phyloP scores from a whole-genome alignment of 2,888 invertebrate species.

The Gonocerus acuteangulatus region DNA sequence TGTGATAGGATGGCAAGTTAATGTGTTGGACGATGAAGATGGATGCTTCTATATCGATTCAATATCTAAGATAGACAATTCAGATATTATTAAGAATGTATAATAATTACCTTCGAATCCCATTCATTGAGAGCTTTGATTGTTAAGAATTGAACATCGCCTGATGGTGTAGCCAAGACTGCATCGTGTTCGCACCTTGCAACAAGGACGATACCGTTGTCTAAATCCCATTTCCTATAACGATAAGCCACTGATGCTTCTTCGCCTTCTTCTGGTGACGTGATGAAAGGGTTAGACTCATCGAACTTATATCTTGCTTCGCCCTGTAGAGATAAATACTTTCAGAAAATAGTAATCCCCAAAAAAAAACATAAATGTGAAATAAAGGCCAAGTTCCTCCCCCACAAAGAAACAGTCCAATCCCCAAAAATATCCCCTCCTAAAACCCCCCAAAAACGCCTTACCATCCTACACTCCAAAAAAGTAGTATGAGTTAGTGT shows the following conservation, averaged over 20 bases:
- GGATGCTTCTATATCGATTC: too few relatives aligned
- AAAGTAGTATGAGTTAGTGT: too few relatives aligned
- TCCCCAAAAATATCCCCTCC: too few relatives aligned
- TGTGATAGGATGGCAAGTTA: too few relatives aligned
- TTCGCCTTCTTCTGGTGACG: constrained; percentile 85
- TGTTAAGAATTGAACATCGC: constrained; percentile 84
- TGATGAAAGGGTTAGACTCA: constrained; percentile 85
- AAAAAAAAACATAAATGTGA: too few relatives aligned
- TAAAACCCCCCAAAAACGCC: too few relatives aligned
- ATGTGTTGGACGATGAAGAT: too few relatives aligned
- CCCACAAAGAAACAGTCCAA: too few relatives aligned
- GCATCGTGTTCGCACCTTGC: constrained; percentile 97
- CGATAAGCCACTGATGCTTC: constrained; percentile 93
- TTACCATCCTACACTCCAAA: too few relatives aligned
- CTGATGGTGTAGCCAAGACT: constrained; percentile 75
- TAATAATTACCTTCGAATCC: constrained; percentile 72
- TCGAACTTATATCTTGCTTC: constrained; percentile 84
- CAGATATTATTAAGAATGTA: background rate
- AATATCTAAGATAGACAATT: too few relatives aligned
- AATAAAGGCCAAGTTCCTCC: too few relatives aligned
- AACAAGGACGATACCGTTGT: constrained; percentile 83
- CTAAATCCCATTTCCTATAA: constrained; percentile 94
- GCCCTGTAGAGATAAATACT: constrained; percentile 48
- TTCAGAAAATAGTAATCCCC: too few relatives aligned
- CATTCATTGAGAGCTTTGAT: constrained; percentile 98